Evolutionary conservation across 2,888 invertebrate genomes (phyloP), one percentile per base, ranked within the genome.

Genomic region (Drosophila limbata): DNA sequence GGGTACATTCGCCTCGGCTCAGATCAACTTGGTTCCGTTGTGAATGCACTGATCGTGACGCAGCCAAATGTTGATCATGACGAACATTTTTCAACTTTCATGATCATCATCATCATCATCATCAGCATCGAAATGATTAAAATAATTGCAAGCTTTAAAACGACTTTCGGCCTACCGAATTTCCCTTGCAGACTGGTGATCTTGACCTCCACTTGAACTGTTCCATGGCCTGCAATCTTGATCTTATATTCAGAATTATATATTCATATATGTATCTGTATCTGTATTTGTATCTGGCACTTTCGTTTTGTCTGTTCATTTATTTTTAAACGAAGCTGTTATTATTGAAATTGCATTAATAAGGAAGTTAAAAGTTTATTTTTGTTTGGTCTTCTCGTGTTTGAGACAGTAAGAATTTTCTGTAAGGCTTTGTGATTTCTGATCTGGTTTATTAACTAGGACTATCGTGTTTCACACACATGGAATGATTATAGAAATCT

Each of bases 281-380:
- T 28, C 33, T 19, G 13, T 19, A 13, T 53, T 15, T 39, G 25
- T 11, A 15, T 35, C 21, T 44, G 63, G 45, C 63, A 85, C 83
- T 82, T 85, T 82, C 72, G 72, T 75, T 73, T 78, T 75, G 83
- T 73, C 70, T 66, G 83, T 53, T 69, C 73, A 69, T 77, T 86
- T 77, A 69, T 74, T 64, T 77, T 71, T 69, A 70, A 76, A 67
- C 71, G 55, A 57, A 73, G 62, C 72, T 67, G 57, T 81, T 85
- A 59, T 86, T 86, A 81, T 83, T 77, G 76, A 84, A 80, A 86
- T 81, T 76, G 73, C 73, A 80, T 87, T 86, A 84, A 86, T 86
- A 88, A 86, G 85, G 88, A 86, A 86, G 85, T 84, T 71, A 71
- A 79, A 84, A 77, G 77, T 78, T 86, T 86, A 86, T 88, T 86